A percentile compares a stretch with the other conserved stretches of the same genome.
Conservation (phyloP, 2,888 invertebrate genomes). For the Cataglyphis cursor region DNA sequence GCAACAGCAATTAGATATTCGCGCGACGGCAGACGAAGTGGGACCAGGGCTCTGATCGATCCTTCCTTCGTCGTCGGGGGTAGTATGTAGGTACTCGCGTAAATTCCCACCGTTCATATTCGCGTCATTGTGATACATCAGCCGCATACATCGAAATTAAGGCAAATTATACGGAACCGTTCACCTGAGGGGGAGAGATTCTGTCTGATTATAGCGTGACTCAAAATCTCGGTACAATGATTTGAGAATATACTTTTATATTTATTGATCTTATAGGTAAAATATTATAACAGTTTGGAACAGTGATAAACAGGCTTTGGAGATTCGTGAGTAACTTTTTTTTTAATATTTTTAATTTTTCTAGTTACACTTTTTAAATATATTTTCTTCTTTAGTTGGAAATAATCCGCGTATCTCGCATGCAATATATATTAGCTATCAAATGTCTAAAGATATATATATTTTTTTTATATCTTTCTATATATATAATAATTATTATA, state of each 20-base stretch:
- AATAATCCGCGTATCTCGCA: not conserved
- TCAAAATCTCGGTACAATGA: not conserved
- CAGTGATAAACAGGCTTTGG: not conserved
- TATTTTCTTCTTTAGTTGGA: not conserved
- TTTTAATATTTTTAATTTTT: too few species aligned
- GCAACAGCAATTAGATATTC: conserved; percentile 76
- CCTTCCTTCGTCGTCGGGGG: conserved; percentile 67
- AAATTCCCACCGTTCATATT: conserved; percentile 71
- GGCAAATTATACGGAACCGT: conserved; percentile 71
- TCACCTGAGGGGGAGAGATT: conserved; percentile 34
- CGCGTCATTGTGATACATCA: conserved; percentile 58
- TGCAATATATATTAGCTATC: not conserved
- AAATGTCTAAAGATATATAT: not conserved
- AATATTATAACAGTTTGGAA: not conserved
- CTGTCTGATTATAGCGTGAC: not conserved
- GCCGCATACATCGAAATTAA: conserved; percentile 69
- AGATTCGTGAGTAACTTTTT: not conserved
- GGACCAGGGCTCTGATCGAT: conserved; percentile 70
- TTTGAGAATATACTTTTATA: not conserved
- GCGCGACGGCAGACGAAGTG: conserved; percentile 61
- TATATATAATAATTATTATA: not conserved
- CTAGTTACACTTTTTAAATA: not conserved
- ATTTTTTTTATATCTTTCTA: not conserved
- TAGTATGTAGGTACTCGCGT: conserved; percentile 69
- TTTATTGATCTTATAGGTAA: not conserved